Base-by-base conservation (phyloP, 30 jellyfish, hydroid and myxozoan species). In the Sanderia malayensis region DNA sequence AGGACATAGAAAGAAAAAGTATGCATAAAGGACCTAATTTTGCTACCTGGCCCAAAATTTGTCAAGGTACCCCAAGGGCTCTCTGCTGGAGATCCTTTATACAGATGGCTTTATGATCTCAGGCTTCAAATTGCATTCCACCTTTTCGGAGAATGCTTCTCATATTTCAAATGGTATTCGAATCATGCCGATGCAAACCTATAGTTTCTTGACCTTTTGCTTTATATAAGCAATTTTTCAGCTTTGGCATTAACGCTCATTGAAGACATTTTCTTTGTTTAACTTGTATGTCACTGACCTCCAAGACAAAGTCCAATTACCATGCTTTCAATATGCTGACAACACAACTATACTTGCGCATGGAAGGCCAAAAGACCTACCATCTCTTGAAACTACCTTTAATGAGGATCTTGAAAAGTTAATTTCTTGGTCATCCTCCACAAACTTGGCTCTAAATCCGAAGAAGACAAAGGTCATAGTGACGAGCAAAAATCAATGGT, bases 271-370 rank as follows among this genome's bases (percentile, higher is more conserved):
- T n/a, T n/a, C n/a, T n/a, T n/a, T n/a, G n/a, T 72, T 72, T 33
- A 52, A 55, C 60, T 58, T 27, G 73, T 55, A 72, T 34, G 58
- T 29, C 21, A 32, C 74, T 28, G 76, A 72, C 30, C 30, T 71
- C 13, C 31, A 0, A 28, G 53, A 52, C 2, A 61, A 49, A n/a
- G 3, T 30, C 49, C 32, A 52, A 55, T 15, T 25, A 33, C 70
- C 68, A 25, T 72, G 74, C 31, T 72, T 47, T 55, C 84, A 52
- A 30, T 29, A 29, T 61, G 87, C 81, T 6, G 79, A 58, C 3
- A 55, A 74, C 26, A 33, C 57, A 15, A 33, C 81, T 1, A 1
- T 59, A 0, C 2, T 46, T 58, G 68, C 55, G 27, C 68, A 75
- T 17, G 72, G 76, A 75, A 59, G 61, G 45, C 70, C 71, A 44